phyloP scores from a whole-genome alignment of 2,797 vertebrate species.

The Eurystomus glaucurus region DNA sequence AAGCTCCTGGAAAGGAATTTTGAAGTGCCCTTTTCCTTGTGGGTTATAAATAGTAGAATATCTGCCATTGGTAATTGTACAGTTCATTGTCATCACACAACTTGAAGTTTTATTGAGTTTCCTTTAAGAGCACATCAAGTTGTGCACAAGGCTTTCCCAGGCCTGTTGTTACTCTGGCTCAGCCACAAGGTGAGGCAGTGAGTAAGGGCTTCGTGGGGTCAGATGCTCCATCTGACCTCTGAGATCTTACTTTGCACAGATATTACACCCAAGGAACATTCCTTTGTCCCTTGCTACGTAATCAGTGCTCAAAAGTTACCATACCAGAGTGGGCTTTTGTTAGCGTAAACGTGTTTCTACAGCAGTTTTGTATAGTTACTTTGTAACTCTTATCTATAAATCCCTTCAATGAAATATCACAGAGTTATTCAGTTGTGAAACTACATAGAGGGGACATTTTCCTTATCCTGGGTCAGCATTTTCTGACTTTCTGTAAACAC shows the following conservation, averaged over 20 bases:
- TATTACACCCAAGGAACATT: background rate
- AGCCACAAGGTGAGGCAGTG: background rate
- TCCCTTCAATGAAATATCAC: slow-evolving; percentile 75
- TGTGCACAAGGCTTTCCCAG: background rate
- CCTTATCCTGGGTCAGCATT: slow-evolving; percentile 76
- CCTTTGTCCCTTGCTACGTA: background rate
- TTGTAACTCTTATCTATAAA: slow-evolving; percentile 72
- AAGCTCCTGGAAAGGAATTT: slow-evolving; percentile 18
- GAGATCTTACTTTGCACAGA: background rate
- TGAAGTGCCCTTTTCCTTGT: slow-evolving; percentile 20
- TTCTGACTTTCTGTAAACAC: slow-evolving; percentile 80
- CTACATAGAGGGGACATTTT: slow-evolving; percentile 65
- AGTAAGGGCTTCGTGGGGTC: background rate
- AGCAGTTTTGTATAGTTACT: slow-evolving; percentile 32
- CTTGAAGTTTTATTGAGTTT: slow-evolving; percentile 28
- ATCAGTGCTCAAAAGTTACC: background rate
- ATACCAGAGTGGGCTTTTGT: background rate
- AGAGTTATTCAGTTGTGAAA: slow-evolving; percentile 72
- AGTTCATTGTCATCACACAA: slow-evolving; percentile 22
- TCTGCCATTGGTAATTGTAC: background rate
- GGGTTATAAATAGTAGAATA: background rate
- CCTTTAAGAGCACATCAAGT: background rate
- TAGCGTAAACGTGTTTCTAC: background rate
- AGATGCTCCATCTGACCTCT: background rate
- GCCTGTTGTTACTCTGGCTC: background rate